These are phyloP conservation scores for Chloebia gouldiae DNA, from an alignment of 2,113 vertebrate species.

Conservation along the genomic window DNA sequence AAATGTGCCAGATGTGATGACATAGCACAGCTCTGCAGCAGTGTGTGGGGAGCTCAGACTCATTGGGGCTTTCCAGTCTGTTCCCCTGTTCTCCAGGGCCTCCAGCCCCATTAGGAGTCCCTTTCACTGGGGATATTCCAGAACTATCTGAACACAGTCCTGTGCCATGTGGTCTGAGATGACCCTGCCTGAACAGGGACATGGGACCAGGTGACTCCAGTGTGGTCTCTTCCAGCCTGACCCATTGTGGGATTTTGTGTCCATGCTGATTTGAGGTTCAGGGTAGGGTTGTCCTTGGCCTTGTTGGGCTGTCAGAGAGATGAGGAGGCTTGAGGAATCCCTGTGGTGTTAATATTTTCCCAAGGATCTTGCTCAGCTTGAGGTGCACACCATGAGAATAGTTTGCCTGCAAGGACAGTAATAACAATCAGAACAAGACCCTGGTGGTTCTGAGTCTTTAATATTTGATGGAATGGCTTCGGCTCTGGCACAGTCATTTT, in stretches of 20 bases:
- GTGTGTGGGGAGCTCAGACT: background rate
- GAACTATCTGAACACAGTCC: background rate
- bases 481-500: background rate
- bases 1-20: background rate
- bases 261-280: background rate
- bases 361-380: background rate
- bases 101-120: background rate
- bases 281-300: background rate
- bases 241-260: background rate
- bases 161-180: background rate
- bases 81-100: background rate
- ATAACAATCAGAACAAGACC: background rate
- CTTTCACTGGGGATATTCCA: background rate
- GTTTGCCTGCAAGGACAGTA: background rate
- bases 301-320: background rate
- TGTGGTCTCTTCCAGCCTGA: background rate
- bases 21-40: background rate
- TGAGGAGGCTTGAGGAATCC: background rate
- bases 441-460: background rate
- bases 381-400: background rate
- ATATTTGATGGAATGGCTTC: background rate
- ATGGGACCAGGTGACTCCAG: background rate
- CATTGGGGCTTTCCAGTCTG: background rate
- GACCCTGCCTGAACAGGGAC: background rate
- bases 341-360: background rate